Conservation (phyloP, 2,888 invertebrate genomes). For the Cheiracanthium punctorium region DNA sequence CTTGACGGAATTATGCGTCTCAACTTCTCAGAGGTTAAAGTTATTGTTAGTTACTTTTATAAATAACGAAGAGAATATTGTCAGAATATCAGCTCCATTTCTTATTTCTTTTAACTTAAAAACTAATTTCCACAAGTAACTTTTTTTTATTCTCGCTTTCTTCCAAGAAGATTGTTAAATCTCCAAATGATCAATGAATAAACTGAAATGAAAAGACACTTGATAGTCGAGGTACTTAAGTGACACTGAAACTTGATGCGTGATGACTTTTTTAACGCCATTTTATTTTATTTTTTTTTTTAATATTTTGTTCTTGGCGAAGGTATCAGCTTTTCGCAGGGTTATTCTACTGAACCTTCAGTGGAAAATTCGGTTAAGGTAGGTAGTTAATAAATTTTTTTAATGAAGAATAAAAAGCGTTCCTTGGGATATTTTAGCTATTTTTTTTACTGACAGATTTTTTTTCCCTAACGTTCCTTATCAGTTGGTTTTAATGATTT, state of each 20-base stretch:
- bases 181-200: conserved; percentile 31
- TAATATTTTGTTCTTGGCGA: neutral
- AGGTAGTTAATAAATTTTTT: neutral
- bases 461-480: too few species aligned
- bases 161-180: neutral
- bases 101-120: neutral
- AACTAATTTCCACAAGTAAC: neutral
- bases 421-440: too few species aligned
- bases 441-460: too few species aligned
- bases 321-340: neutral
- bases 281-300: neutral
- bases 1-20: too few species aligned
- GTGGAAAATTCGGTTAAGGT: neutral
- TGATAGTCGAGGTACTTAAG: conserved; percentile 36
- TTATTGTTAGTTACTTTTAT: too few species aligned
- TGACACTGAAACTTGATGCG: conserved; percentile 37
- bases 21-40: too few species aligned
- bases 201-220: conserved; percentile 42
- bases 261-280: neutral
- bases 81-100: neutral
- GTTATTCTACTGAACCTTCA: neutral
- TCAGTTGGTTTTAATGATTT: too few species aligned
- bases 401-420: neutral
- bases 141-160: neutral
- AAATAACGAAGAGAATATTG: too few species aligned